A percentile compares a stretch with the other conserved stretches of the same genome.
These are phyloP conservation scores for Panulirus ornatus DNA, from an alignment of 1,140 invertebrate species.

Conservation along the genomic window DNA sequence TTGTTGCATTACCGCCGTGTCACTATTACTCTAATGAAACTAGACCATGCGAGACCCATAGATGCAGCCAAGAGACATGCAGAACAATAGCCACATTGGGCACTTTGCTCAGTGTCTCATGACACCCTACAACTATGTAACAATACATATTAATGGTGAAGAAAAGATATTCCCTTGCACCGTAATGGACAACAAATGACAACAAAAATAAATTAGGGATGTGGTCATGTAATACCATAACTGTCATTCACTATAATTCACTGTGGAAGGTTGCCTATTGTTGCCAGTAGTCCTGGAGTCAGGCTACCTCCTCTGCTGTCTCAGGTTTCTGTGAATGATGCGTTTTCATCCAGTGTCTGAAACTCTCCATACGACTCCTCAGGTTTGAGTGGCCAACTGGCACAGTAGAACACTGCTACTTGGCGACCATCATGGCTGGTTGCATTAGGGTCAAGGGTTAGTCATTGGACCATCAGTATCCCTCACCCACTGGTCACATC, in stretches of 20 bases:
- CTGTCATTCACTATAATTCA: constrained; percentile 65
- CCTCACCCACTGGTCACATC: constrained; percentile 67
- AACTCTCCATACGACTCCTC: constrained; percentile 47
- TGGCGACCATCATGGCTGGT: constrained; percentile 62
- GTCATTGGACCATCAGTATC: constrained; percentile 27
- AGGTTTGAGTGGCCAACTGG: constrained; percentile 43
- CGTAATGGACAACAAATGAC: constrained; percentile 70
- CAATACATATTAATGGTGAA: constrained; percentile 71
- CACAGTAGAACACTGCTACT: constrained; percentile 55
- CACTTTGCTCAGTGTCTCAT: constrained; percentile 47
- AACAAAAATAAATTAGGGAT: constrained; percentile 72
- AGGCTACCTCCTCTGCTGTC: constrained; percentile 55
- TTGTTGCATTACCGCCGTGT: constrained; percentile 67
- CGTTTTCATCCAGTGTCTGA: constrained; percentile 37
- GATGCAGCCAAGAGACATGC: constrained; percentile 66
- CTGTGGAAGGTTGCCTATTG: constrained; percentile 66
- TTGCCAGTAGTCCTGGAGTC: constrained; percentile 69
- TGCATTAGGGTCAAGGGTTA: constrained; percentile 30
- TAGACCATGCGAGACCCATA: constrained; percentile 70
- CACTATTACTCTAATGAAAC: constrained; percentile 69
- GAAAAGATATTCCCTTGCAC: constrained; percentile 72
- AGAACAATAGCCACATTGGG: constrained; percentile 34
- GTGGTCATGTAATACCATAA: constrained; percentile 65
- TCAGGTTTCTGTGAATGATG: constrained; percentile 34
- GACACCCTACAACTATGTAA: constrained; percentile 64